phyloP scores from a whole-genome alignment of 2,113 vertebrate species.

The Brienomyrus longianalis region DNA sequence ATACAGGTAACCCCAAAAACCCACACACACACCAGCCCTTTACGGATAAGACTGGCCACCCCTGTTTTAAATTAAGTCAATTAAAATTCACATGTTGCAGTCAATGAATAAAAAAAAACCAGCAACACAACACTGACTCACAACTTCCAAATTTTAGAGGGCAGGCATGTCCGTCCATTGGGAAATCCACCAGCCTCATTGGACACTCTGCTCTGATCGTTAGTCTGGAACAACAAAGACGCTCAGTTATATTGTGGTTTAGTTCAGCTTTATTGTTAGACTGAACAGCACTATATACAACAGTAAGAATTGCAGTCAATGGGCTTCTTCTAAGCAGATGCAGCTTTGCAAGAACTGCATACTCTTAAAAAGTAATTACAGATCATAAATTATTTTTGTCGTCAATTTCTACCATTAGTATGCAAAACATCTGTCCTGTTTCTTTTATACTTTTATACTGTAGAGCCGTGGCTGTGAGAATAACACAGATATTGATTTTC shows the following conservation, averaged over 20 bases:
- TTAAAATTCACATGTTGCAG: neutral
- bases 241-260: neutral
- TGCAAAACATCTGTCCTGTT: neutral
- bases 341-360: too few species aligned
- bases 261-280: neutral
- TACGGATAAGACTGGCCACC: too few species aligned
- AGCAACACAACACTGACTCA: neutral
- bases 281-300: neutral
- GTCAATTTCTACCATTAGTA: neutral
- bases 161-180: neutral
- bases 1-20: too few species aligned
- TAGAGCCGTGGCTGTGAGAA: too few species aligned
- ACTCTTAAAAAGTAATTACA: neutral
- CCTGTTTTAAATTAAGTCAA: neutral
- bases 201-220: neutral
- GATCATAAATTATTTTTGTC: neutral
- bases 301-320: neutral
- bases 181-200: neutral
- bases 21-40: too few species aligned
- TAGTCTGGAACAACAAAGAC: neutral
- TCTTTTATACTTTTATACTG: neutral
- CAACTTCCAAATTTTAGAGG: neutral
- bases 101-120: neutral
- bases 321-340: neutral
- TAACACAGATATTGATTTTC: too few species aligned